phyloP scores from a whole-genome alignment of 2,113 vertebrate genomes.

The Lampris incognitus region DNA sequence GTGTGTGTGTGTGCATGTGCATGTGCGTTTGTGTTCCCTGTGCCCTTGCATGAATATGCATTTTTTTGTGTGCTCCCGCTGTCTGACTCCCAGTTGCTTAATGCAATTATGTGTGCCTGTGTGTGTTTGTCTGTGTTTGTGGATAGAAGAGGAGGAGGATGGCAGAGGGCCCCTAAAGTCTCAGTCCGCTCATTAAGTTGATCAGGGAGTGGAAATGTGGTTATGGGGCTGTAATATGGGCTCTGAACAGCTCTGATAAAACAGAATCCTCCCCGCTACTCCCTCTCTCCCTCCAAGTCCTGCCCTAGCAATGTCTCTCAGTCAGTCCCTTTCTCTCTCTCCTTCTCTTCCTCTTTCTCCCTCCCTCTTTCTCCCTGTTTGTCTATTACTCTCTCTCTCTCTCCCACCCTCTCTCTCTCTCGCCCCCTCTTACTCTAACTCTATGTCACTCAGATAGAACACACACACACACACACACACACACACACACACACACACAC shows the following conservation, averaged over 20 bases:
- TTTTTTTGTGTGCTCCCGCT: no score
- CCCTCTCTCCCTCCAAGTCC: conserved; percentile 23
- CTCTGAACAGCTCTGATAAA: conserved; percentile 71
- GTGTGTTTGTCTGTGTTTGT: conserved; percentile 24
- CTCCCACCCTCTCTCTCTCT: neutral
- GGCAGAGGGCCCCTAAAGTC: conserved; percentile 52
- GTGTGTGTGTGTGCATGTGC: neutral
- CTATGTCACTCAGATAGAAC: neutral
- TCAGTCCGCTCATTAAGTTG: conserved; percentile 67
- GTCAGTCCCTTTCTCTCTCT: neutral
- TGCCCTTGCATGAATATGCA: no score
- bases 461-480: no score
- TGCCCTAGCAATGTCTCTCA: neutral
- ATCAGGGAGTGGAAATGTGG: conserved; percentile 57
- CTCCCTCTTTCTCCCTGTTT: neutral
- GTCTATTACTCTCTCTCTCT: neutral
- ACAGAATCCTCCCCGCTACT: conserved; percentile 27
- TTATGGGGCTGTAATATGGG: conserved; percentile 67
- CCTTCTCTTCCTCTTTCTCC: neutral
- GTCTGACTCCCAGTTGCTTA: no score
- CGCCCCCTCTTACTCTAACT: neutral
- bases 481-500: no score
- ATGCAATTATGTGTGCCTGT: neutral
- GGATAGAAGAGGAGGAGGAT: conserved; percentile 17
- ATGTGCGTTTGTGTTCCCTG: neutral